phyloP scores from a whole-genome alignment of 2,113 vertebrate genomes.

The Puntigrus tetrazona region DNA sequence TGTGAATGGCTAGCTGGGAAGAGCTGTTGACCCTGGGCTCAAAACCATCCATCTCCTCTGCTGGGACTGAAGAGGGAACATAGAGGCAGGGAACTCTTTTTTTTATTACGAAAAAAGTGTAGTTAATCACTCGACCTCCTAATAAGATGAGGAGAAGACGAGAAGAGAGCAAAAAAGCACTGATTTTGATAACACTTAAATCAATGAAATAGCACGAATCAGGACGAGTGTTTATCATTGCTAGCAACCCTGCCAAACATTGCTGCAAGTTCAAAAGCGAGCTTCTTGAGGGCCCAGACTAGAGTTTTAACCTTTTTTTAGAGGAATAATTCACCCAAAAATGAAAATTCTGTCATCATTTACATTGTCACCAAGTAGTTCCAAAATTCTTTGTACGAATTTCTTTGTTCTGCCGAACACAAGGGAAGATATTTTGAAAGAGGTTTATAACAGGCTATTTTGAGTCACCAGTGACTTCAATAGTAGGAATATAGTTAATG shows the following conservation, averaged over 20 bases:
- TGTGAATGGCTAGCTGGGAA: slow-evolving; percentile 25
- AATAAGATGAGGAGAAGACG: background rate
- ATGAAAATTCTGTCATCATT: too few relatives aligned
- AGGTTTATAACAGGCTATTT: too few relatives aligned
- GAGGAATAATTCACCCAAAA: too few relatives aligned
- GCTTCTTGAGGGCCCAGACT: background rate
- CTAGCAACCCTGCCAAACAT: background rate
- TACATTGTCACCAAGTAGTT: too few relatives aligned
- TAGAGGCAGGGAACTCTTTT: background rate
- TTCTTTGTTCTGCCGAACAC: too few relatives aligned
- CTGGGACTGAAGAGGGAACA: background rate
- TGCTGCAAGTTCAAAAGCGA: background rate
- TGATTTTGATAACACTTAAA: slow-evolving; percentile 35
- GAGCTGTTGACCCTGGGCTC: slow-evolving; percentile 24
- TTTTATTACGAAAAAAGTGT: background rate
- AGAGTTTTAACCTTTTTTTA: background rate
- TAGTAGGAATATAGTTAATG: too few relatives aligned
- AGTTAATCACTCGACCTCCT: background rate
- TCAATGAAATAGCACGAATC: slow-evolving; percentile 15
- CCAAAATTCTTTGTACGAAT: too few relatives aligned
- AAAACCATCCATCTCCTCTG: slow-evolving; percentile 45
- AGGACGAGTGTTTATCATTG: slow-evolving; percentile 18
- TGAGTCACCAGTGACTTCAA: too few relatives aligned
- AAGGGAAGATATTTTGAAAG: too few relatives aligned
- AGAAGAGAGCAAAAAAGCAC: background rate